These are phyloP conservation scores for Parapsyche elsis DNA, from an alignment of 1,140 invertebrate genomes.

Conservation along the genomic window DNA sequence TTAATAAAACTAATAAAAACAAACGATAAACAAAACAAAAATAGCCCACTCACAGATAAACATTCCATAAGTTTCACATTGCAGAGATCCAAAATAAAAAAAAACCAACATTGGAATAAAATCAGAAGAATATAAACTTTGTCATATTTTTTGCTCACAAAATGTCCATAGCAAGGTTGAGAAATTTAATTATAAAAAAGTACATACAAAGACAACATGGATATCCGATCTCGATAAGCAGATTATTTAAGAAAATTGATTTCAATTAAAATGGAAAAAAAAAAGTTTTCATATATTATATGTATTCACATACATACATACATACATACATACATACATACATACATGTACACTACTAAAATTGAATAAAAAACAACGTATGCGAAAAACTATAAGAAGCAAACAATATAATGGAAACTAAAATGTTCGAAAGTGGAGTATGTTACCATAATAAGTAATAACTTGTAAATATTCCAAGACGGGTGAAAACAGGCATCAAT, in stretches of 20 bases:
- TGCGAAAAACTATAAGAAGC: too few species aligned
- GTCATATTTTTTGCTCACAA: background rate
- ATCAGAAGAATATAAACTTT: background rate
- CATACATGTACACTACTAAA: background rate
- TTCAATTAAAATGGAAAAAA: too few species aligned
- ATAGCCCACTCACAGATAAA: background rate
- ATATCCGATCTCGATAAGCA: too few species aligned
- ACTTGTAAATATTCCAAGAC: too few species aligned
- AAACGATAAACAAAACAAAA: background rate
- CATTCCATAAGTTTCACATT: constrained; percentile 14
- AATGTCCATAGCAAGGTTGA: background rate
- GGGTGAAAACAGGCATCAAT: background rate
- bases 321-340: background rate
- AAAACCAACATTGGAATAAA: background rate
- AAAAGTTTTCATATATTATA: background rate
- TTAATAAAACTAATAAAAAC: background rate
- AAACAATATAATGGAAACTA: too few species aligned
- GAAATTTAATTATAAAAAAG: background rate
- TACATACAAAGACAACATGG: constrained; percentile 1
- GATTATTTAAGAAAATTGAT: too few species aligned
- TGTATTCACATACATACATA: background rate
- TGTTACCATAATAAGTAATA: too few species aligned
- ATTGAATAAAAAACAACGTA: background rate
- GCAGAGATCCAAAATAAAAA: background rate
- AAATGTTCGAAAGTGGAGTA: too few species aligned